Evolutionary conservation across 23 tunicate genomes (phyloP).

Genomic region (Phallusia fumigata): DNA sequence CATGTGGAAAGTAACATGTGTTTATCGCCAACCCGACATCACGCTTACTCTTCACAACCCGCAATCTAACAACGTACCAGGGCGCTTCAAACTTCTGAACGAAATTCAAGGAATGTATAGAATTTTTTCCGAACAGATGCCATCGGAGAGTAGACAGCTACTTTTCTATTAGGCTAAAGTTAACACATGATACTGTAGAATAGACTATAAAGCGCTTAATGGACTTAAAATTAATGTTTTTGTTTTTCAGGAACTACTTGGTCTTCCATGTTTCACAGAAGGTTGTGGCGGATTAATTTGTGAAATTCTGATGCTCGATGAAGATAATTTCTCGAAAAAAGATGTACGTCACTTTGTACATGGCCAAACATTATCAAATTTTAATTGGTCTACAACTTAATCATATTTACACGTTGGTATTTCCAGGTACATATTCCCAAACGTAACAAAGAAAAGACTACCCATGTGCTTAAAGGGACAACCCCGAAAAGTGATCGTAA

Average conservation of each 20-base stretch:
- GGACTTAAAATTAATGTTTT: too few species aligned
- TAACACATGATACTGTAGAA: too few species aligned
- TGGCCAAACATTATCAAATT: not conserved
- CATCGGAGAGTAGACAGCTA: too few species aligned
- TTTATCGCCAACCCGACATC: not conserved
- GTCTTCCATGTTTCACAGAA: slow-evolving; percentile 32
- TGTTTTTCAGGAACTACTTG: slow-evolving; percentile 37
- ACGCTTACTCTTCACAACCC: too few species aligned
- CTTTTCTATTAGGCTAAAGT: too few species aligned
- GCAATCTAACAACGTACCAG: too few species aligned
- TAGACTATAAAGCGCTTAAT: too few species aligned
- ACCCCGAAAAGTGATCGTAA: slow-evolving; percentile 40
- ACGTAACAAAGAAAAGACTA: slow-evolving; percentile 12
- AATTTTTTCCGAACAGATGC: too few species aligned
- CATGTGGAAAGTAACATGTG: not conserved
- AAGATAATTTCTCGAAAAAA: slow-evolving; percentile 13
- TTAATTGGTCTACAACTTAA: not conserved
- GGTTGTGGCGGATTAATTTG: slow-evolving; percentile 39
- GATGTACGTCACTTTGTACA: slow-evolving; percentile 16
- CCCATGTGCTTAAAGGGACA: not conserved
- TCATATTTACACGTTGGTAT: not conserved
- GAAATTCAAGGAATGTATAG: not conserved
- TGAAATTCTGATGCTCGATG: slow-evolving; percentile 38
- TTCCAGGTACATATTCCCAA: not conserved
- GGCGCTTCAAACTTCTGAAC: too few species aligned